A percentile compares a stretch with the other conserved stretches of the same genome.
Evolutionary conservation across 2,113 vertebrate species (phyloP).

Genomic region (Hassar affinis): DNA sequence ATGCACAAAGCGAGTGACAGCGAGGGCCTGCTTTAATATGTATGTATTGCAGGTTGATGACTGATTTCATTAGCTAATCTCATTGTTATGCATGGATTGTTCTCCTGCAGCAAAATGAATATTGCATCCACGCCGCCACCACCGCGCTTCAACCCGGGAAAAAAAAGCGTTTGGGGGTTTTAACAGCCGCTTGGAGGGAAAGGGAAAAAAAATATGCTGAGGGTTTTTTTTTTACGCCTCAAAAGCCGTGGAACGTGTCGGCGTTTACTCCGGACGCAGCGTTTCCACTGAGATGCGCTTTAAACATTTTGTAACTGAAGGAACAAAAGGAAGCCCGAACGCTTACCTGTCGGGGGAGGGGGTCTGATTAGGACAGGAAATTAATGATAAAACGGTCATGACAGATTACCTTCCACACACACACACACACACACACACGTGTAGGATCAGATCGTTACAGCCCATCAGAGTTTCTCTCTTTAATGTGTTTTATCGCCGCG

Average conservation of each 20-base stretch:
- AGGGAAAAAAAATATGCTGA: slow-evolving; percentile 62
- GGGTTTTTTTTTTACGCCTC: slow-evolving; percentile 41
- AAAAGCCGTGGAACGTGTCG: slow-evolving; percentile 20
- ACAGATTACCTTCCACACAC: slow-evolving; percentile 46
- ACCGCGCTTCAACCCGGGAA: slow-evolving; percentile 54
- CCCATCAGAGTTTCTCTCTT: background rate
- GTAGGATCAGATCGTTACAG: slow-evolving; percentile 11
- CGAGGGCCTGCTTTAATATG: slow-evolving; percentile 94
- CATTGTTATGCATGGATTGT: slow-evolving; percentile 99
- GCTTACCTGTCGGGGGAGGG: slow-evolving; percentile 41
- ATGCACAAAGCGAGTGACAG: slow-evolving; percentile 95
- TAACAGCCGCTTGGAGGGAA: slow-evolving; percentile 51
- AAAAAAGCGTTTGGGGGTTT: slow-evolving; percentile 70
- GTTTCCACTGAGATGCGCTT: slow-evolving; percentile 19
- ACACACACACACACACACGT: background rate
- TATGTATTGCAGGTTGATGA: slow-evolving; percentile 98
- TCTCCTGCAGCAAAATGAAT: slow-evolving; percentile 99
- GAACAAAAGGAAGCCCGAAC: slow-evolving; percentile 13
- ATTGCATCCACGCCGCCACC: slow-evolving; percentile 85
- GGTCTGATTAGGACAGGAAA: slow-evolving; percentile 45
- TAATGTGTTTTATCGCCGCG: background rate
- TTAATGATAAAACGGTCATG: slow-evolving; percentile 51
- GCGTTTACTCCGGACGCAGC: slow-evolving; percentile 39
- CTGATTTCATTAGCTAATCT: slow-evolving; percentile 99
- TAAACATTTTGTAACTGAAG: background rate